Percentiles rank a stretch among this genome's conserved stretches.
phyloP scores from a whole-genome alignment of 2,888 invertebrate species.

The Synanthedon andrenaeformis region DNA sequence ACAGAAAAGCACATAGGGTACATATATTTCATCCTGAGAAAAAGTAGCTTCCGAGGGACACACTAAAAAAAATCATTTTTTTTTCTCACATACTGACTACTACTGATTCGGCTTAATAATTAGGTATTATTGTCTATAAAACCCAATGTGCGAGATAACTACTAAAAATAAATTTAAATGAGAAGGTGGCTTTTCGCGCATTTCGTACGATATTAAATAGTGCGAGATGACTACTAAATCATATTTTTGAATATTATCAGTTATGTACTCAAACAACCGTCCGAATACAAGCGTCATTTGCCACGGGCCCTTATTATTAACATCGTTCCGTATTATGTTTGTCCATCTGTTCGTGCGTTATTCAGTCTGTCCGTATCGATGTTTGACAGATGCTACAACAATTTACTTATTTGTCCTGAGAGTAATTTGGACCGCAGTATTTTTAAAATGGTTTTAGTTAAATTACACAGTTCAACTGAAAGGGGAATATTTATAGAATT shows the following conservation, averaged over 20 bases:
- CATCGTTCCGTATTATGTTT: constrained; percentile 11
- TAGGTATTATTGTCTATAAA: too few species aligned
- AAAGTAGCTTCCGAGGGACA: too few species aligned
- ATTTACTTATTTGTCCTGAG: constrained; percentile 14
- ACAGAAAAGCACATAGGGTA: too few species aligned
- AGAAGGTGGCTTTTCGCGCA: too few species aligned
- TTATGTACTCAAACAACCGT: neutral
- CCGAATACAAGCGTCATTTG: neutral
- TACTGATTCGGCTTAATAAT: too few species aligned
- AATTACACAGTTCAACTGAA: neutral
- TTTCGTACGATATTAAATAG: too few species aligned
- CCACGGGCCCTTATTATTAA: neutral
- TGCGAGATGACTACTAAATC: too few species aligned
- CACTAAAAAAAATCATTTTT: too few species aligned
- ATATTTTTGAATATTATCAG: neutral
- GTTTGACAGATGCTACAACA: constrained; percentile 25
- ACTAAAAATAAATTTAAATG: too few species aligned
- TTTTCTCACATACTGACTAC: too few species aligned
- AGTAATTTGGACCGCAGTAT: constrained; percentile 13
- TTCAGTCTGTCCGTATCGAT: constrained; percentile 10
- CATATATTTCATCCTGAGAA: too few species aligned
- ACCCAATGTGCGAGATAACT: too few species aligned
- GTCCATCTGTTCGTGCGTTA: constrained; percentile 42
- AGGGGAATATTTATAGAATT: neutral
- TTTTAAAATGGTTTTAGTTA: constrained; percentile 2